Conservation (phyloP, 2,797 vertebrate genomes). For the Pseudomugil tenellus region DNA sequence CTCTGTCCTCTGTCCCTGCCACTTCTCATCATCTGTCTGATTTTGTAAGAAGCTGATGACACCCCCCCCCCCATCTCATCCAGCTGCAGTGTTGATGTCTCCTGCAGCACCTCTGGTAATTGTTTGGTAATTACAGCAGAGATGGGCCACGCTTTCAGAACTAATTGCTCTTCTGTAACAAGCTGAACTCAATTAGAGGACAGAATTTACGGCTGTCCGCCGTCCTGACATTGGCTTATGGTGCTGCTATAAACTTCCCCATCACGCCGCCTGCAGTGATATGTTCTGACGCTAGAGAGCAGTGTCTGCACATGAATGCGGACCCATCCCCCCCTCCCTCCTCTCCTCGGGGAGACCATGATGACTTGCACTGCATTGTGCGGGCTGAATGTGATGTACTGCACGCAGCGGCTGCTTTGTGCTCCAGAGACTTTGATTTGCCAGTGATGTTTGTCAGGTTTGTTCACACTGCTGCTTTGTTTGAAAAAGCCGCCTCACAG, state of each 20-base stretch:
- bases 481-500: background rate
- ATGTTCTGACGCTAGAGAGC: conserved; percentile 80
- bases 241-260: conserved; percentile 33
- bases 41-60: conserved; percentile 31
- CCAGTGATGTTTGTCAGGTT: background rate
- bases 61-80: background rate
- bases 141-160: conserved; percentile 45
- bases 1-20: background rate
- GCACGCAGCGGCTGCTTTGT: conserved; percentile 23
- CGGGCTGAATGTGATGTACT: conserved; percentile 48
- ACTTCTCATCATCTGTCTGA: conserved; percentile 13
- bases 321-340: background rate
- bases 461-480: background rate
- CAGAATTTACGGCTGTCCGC: conserved; percentile 53
- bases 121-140: conserved; percentile 68
- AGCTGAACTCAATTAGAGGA: conserved; percentile 72
- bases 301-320: conserved; percentile 53
- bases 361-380: conserved; percentile 60
- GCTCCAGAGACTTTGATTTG: conserved; percentile 42
- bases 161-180: conserved; percentile 71
- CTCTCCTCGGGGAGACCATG: conserved; percentile 37
- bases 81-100: conserved; percentile 56
- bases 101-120: conserved; percentile 59
- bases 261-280: conserved; percentile 10
- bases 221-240: conserved; percentile 55